These are phyloP conservation scores for Lordiphosa collinella DNA, from an alignment of 1,140 invertebrate species.

Conservation along the genomic window DNA sequence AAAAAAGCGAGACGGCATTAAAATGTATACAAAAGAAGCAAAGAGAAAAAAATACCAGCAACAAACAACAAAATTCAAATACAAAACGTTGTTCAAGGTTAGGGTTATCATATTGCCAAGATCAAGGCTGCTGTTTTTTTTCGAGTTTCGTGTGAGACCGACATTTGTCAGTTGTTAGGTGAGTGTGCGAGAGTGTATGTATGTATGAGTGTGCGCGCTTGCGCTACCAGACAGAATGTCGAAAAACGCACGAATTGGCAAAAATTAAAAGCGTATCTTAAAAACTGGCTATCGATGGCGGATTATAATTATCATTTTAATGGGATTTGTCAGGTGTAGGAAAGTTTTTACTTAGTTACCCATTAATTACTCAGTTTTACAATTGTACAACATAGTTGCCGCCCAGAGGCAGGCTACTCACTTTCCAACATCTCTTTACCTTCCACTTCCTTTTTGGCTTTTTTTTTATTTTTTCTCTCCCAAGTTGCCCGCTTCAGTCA, in stretches of 20 bases:
- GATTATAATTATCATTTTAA: slow-evolving; percentile 25
- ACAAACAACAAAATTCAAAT: slow-evolving; percentile 57
- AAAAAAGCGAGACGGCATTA: slow-evolving; percentile 59
- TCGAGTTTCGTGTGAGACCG: slow-evolving; percentile 18
- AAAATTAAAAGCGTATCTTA: slow-evolving; percentile 33
- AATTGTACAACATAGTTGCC: no score
- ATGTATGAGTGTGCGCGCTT: slow-evolving; percentile 22
- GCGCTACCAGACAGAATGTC: slow-evolving; percentile 64
- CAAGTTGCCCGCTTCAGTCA: no score
- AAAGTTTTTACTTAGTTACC: no score
- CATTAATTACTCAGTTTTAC: no score
- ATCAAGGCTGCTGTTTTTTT: slow-evolving; percentile 51
- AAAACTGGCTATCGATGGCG: slow-evolving; percentile 24
- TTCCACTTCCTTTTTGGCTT: no score
- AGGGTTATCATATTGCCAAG: slow-evolving; percentile 76
- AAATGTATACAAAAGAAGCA: slow-evolving; percentile 50
- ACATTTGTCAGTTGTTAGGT: slow-evolving; percentile 44
- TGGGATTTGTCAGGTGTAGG: no score
- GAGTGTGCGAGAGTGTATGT: slow-evolving; percentile 5
- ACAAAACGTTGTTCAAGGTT: slow-evolving; percentile 71
- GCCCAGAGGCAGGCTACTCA: no score
- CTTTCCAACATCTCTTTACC: no score
- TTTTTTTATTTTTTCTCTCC: no score
- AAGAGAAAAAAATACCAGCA: slow-evolving; percentile 30
- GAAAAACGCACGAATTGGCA: slow-evolving; percentile 50